Evolutionary conservation across 2,888 invertebrate species (phyloP), one percentile per base, ranked within the genome.

Genomic region (Drosophila subsilvestris): DNA sequence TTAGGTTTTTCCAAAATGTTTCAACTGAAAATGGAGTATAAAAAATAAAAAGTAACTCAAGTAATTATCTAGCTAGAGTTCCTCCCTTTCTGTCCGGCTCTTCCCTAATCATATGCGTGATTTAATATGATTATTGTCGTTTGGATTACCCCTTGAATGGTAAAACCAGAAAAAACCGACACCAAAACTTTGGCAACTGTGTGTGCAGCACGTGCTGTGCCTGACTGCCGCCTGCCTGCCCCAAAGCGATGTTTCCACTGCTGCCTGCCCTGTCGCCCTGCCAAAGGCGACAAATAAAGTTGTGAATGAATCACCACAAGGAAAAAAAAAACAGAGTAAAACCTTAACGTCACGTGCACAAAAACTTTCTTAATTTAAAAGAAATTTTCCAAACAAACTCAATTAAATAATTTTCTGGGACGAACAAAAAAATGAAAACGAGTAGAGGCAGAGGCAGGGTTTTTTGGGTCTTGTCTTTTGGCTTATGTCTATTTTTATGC

Each of bases 291-390:
- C 42, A 62, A 74, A 65, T 65, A 71, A 68, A 58, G 67, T 76
- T 79, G 71, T 59, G 49, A 62, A 53, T 51, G 20, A 48, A 54
- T 65, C 59, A 49, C 76, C 72, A 70, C 70, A 71, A 76, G 65
- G 47, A 45, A 61, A 25, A 47, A 42, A 29, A 32, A 47, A 37
- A 37, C 1, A 37, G 4, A 2, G 14, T 6, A 37, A 37, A 37
- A 37, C 37, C 37, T 37, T 37, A 37, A 37, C 76, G 79, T 85
- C 85, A 85, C 85, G 85, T 85, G 80, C 81, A 75, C 37, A 69
- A 82, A 74, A 88, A 85, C 76, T 85, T 85, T 85, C 86, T 83
- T 85, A 85, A 85, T 85, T 85, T 85, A 88, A 85, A 85, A 88
- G 84, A 85, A 85, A 88, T 85, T 85, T 86, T 84, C 37, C 79